phyloP scores from a whole-genome alignment of 2,113 vertebrate species.

The Apodemus speciosus region DNA sequence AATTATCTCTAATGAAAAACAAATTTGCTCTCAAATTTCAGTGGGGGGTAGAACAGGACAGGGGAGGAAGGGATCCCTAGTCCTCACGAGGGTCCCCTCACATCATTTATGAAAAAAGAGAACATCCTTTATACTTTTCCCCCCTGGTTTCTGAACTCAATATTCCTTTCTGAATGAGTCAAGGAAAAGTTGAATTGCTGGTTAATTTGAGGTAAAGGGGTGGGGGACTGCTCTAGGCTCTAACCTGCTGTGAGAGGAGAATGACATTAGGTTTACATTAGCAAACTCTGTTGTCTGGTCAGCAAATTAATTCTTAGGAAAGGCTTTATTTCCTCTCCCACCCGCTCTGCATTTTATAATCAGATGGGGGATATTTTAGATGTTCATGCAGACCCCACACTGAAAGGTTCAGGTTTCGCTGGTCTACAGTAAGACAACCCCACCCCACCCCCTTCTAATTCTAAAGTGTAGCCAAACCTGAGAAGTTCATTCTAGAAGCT shows the following conservation, averaged over 20 bases:
- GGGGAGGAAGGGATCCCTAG: neutral
- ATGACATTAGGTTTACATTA: constrained; percentile 80
- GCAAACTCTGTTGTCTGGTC: constrained; percentile 76
- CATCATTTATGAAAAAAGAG: constrained; percentile 51
- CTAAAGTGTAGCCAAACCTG: neutral
- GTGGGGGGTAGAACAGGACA: neutral
- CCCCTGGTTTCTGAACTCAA: constrained; percentile 48
- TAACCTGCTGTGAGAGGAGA: constrained; percentile 69
- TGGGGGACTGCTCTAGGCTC: constrained; percentile 65
- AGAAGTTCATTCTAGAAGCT: neutral
- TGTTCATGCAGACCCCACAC: neutral
- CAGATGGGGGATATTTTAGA: neutral
- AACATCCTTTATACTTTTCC: constrained; percentile 22
- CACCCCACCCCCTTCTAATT: neutral
- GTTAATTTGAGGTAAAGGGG: constrained; percentile 67
- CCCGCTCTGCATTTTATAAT: constrained; percentile 16
- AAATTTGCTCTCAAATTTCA: constrained; percentile 74
- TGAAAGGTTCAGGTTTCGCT: neutral
- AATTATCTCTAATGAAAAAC: constrained; percentile 76
- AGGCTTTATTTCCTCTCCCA: constrained; percentile 62
- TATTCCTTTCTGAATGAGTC: constrained; percentile 70
- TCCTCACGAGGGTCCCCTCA: neutral
- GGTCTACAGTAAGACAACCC: neutral
- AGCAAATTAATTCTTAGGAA: constrained; percentile 82
- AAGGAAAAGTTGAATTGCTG: constrained; percentile 76